A percentile compares a stretch with the other conserved stretches of the same genome.
phyloP scores from a whole-genome alignment of 2,797 vertebrate species.

The Pseudotriccus pelzelni region DNA sequence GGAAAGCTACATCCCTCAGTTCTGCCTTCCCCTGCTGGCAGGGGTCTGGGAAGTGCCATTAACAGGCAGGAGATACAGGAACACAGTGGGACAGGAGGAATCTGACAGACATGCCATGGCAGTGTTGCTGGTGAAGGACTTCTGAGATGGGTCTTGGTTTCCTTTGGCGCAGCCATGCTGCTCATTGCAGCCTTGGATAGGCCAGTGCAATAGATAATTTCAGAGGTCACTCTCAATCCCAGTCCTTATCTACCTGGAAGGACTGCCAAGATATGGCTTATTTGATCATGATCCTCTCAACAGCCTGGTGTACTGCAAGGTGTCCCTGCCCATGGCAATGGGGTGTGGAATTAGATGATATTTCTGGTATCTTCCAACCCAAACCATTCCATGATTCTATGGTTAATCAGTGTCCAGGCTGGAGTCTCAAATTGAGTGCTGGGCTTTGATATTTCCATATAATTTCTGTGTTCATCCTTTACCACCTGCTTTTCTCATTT shows the following conservation, averaged over 20 bases:
- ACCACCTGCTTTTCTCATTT: background rate
- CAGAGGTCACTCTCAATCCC: background rate
- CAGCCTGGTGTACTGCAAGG: background rate
- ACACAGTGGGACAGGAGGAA: no score
- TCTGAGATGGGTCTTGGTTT: background rate
- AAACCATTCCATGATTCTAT: background rate
- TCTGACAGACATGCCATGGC: background rate
- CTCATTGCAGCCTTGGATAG: background rate
- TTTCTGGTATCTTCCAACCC: background rate
- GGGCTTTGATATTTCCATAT: background rate
- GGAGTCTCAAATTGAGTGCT: background rate
- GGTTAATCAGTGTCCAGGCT: background rate
- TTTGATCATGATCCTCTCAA: background rate
- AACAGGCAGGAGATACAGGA: background rate
- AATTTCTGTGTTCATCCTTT: background rate
- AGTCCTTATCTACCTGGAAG: background rate
- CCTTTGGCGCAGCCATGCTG: background rate
- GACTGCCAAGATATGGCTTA: background rate
- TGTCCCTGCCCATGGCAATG: background rate
- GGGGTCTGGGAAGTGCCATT: background rate
- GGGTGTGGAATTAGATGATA: background rate
- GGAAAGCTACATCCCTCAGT: background rate
- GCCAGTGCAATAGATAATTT: background rate
- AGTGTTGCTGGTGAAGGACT: background rate
- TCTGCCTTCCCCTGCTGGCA: background rate